Evolutionary conservation across 2,888 invertebrate genomes (phyloP).

Genomic region (Notodonta dromedarius): DNA sequence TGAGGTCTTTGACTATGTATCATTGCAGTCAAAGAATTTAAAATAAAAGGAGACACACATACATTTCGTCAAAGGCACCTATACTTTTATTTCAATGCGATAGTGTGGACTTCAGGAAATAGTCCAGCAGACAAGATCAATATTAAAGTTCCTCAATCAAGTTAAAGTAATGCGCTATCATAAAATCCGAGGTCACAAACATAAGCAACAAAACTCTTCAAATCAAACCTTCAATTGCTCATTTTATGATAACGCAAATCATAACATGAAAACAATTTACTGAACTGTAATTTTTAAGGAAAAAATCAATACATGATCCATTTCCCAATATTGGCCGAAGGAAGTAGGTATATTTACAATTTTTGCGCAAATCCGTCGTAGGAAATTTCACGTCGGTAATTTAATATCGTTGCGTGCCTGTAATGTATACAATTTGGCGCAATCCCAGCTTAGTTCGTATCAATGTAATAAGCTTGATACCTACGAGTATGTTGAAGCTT

Average conservation of each 20-base stretch:
- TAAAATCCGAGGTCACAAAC: too few species aligned
- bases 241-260: neutral
- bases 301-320: slow-evolving; percentile 30
- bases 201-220: neutral
- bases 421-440: slow-evolving; percentile 27
- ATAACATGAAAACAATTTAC: slow-evolving; percentile 13
- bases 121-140: too few species aligned
- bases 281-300: slow-evolving; percentile 24
- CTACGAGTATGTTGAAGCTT: too few species aligned
- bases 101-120: too few species aligned
- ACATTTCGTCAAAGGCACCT: too few species aligned
- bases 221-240: neutral
- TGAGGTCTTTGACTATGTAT: too few species aligned
- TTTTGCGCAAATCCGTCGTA: slow-evolving; percentile 56
- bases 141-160: too few species aligned
- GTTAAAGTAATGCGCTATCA: too few species aligned
- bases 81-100: too few species aligned
- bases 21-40: too few species aligned
- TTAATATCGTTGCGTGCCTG: slow-evolving; percentile 53
- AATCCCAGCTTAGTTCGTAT: slow-evolving; percentile 17
- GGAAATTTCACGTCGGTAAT: slow-evolving; percentile 44
- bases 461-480: neutral
- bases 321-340: slow-evolving; percentile 49
- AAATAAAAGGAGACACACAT: too few species aligned
- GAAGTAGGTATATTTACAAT: slow-evolving; percentile 33